These are phyloP conservation scores for Falco punctatus DNA, from an alignment of 2,113 vertebrate genomes.

Conservation along the genomic window DNA sequence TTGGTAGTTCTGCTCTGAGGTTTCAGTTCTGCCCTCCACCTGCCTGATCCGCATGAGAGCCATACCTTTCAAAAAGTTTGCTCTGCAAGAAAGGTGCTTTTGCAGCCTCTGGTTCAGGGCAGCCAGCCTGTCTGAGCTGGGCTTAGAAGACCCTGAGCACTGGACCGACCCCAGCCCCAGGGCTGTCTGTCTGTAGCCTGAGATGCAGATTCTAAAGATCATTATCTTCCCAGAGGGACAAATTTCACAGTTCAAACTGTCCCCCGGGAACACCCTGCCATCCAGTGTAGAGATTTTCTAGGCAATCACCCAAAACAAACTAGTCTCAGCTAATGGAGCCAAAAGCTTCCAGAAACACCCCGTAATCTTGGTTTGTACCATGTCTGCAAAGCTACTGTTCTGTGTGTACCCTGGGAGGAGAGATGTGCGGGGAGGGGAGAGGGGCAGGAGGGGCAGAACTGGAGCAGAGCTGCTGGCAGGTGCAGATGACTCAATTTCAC, in stretches of 20 bases:
- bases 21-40: not conserved
- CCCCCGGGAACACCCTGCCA: not conserved
- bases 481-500: not conserved
- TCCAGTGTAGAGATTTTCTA: not conserved
- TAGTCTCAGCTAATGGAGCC: not conserved
- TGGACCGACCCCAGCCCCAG: not conserved
- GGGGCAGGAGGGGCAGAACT: not conserved
- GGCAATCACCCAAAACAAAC: not conserved
- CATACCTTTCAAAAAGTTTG: not conserved
- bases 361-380: not conserved
- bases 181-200: not conserved
- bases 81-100: not conserved
- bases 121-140: not conserved
- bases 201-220: not conserved
- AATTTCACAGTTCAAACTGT: not conserved
- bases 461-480: not conserved
- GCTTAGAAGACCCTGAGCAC: not conserved
- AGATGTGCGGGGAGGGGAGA: not conserved
- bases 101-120: not conserved
- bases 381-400: not conserved
- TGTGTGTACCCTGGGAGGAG: not conserved
- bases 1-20: not conserved
- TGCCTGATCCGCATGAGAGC: not conserved
- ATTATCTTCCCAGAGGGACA: not conserved
- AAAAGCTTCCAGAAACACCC: not conserved